These are phyloP conservation scores for Mesorhabditis belari DNA, from an alignment of 2,888 invertebrate species.

Conservation along the genomic window DNA sequence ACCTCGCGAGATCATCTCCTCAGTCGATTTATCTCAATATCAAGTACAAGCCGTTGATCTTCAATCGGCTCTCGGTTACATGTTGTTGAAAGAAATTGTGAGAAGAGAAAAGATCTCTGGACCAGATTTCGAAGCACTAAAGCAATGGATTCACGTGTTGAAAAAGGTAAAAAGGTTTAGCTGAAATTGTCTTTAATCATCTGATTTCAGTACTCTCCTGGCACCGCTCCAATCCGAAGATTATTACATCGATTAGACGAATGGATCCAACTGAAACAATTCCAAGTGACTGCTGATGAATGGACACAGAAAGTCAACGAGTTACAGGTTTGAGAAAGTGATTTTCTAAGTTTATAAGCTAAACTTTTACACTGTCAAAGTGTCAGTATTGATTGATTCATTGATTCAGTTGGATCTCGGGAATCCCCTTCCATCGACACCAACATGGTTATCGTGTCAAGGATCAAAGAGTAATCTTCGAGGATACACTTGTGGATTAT, in stretches of 20 bases:
- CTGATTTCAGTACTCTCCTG: conserved; percentile 67
- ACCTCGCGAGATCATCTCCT: conserved; percentile 7
- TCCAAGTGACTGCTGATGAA: conserved; percentile 54
- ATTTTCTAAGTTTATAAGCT: background rate
- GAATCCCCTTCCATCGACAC: conserved; percentile 43
- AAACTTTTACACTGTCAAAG: background rate
- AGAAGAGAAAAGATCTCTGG: conserved; percentile 67
- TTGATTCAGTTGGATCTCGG: conserved; percentile 38
- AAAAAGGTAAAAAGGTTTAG: conserved; percentile 56
- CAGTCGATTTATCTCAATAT: conserved; percentile 27
- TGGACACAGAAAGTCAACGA: conserved; percentile 53
- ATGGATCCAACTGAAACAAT: conserved; percentile 55
- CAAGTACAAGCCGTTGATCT: conserved; percentile 75
- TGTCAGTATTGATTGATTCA: background rate
- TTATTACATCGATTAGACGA: conserved; percentile 65
- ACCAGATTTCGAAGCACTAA: conserved; percentile 68
- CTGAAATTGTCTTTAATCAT: background rate
- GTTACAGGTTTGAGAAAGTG: conserved; percentile 47
- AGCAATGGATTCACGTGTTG: conserved; percentile 69
- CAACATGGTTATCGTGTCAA: conserved; percentile 70
- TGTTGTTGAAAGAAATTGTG: conserved; percentile 70
- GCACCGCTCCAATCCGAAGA: conserved; percentile 65
- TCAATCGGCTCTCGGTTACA: conserved; percentile 76
- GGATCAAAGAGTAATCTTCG: conserved; percentile 67
- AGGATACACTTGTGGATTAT: conserved; percentile 87